Conservation (phyloP, 2,888 invertebrate genomes). For the Parapristionchus giblindavisi region DNA sequence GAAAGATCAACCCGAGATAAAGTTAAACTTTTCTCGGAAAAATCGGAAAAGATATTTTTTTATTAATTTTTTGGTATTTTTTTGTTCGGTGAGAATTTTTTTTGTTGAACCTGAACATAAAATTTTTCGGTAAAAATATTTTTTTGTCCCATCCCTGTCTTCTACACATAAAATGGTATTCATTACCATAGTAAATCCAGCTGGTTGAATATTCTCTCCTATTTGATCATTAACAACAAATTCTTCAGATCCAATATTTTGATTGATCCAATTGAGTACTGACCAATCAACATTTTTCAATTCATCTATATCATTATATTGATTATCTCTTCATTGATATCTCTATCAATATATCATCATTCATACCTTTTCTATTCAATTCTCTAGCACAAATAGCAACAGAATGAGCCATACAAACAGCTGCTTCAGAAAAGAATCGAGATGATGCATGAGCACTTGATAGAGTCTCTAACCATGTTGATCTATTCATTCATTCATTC, state of each 20-base stretch:
- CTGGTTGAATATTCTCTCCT: slow-evolving; percentile 52
- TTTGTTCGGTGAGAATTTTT: too few species aligned
- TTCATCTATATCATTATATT: slow-evolving; percentile 44
- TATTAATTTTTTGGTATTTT: too few species aligned
- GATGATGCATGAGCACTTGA: slow-evolving; percentile 78
- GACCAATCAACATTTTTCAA: slow-evolving; percentile 59
- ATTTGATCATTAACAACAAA: background rate
- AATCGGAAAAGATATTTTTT: too few species aligned
- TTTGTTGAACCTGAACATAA: too few species aligned
- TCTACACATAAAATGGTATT: too few species aligned
- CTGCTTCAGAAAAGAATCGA: slow-evolving; percentile 86
- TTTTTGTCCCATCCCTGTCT: too few species aligned
- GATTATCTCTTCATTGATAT: too few species aligned
- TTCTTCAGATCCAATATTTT: slow-evolving; percentile 37
- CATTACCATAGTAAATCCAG: slow-evolving; percentile 61
- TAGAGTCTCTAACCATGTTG: slow-evolving; percentile 82
- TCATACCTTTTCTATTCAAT: slow-evolving; percentile 76
- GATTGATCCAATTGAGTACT: slow-evolving; percentile 60
- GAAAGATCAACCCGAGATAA: too few species aligned
- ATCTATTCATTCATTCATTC: background rate
- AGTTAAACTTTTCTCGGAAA: too few species aligned
- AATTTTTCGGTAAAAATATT: too few species aligned
- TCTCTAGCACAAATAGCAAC: slow-evolving; percentile 94
- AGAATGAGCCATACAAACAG: slow-evolving; percentile 87
- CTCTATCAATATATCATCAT: too few species aligned